phyloP scores from a whole-genome alignment of 2,113 vertebrate species.

The Notothenia coriiceps region DNA sequence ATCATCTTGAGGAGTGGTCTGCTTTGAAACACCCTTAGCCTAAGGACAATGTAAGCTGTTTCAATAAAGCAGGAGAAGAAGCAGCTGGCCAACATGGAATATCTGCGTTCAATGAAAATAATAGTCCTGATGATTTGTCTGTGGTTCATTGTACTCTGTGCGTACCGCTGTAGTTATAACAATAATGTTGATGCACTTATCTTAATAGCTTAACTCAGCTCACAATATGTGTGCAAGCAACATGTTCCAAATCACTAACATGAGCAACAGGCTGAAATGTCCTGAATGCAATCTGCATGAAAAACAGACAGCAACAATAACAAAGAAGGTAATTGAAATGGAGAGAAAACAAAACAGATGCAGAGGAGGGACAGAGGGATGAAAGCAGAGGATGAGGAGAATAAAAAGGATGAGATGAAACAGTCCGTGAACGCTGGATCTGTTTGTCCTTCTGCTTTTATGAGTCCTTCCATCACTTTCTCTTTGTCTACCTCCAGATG shows the following conservation, averaged over 20 bases:
- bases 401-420: conserved; percentile 29
- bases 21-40: neutral
- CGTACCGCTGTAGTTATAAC: neutral
- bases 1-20: conserved; percentile 10
- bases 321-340: conserved; percentile 4
- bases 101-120: conserved; percentile 1
- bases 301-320: conserved; percentile 24
- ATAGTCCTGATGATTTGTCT: neutral
- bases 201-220: neutral
- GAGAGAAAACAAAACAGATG: conserved; percentile 39
- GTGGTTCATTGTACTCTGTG: neutral
- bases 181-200: neutral
- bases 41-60: neutral
- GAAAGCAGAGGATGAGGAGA: conserved; percentile 24
- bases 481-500: conserved; percentile 52
- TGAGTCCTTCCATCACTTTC: conserved; percentile 9
- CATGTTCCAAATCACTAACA: conserved; percentile 3
- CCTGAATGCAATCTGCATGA: neutral
- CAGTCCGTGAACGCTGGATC: conserved; percentile 3
- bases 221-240: neutral
- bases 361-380: conserved; percentile 10
- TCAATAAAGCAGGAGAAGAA: conserved; percentile 12
- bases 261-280: conserved; percentile 2
- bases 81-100: neutral
- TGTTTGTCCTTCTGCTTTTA: conserved; percentile 24